A percentile compares a stretch with the other conserved stretches of the same genome.
phyloP scores from a whole-genome alignment of 2,888 invertebrate genomes.

The Meganola albula region DNA sequence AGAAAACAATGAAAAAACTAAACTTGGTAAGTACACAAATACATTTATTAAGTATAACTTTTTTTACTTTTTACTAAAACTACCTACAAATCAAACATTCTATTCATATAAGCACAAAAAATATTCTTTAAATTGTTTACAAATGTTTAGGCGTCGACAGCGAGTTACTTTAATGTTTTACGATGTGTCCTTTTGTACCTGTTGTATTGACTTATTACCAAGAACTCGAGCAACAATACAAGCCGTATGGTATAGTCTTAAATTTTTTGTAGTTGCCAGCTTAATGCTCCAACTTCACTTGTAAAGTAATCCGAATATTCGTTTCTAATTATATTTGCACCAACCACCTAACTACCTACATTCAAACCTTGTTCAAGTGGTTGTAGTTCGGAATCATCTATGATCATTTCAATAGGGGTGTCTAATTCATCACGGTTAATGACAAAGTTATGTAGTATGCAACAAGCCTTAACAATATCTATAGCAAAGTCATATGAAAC shows the following conservation, averaged over 20 bases:
- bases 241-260: slow-evolving; percentile 19
- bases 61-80: slow-evolving; percentile 19
- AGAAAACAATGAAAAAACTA: slow-evolving; percentile 26
- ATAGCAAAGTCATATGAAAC: slow-evolving; percentile 9
- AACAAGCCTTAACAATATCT: slow-evolving; percentile 12
- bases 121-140: slow-evolving; percentile 18
- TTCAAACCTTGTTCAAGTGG: slow-evolving; percentile 14
- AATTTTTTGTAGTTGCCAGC: slow-evolving; percentile 27
- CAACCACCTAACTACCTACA: slow-evolving; percentile 19
- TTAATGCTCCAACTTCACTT: slow-evolving; percentile 24
- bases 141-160: slow-evolving; percentile 16
- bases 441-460: slow-evolving; percentile 14
- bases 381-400: slow-evolving; percentile 15
- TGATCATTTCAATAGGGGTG: slow-evolving; percentile 11
- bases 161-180: slow-evolving; percentile 18
- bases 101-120: slow-evolving; percentile 19
- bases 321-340: slow-evolving; percentile 25
- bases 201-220: slow-evolving; percentile 20
- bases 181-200: slow-evolving; percentile 21
- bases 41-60: slow-evolving; percentile 19
- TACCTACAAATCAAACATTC: slow-evolving; percentile 22
- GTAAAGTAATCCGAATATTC: slow-evolving; percentile 25
- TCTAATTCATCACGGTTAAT: slow-evolving; percentile 10
- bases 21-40: slow-evolving; percentile 22
- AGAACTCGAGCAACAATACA: slow-evolving; percentile 21